Base-by-base conservation (phyloP, 2,797 vertebrate genomes). In the Spondyliosoma cantharus region DNA sequence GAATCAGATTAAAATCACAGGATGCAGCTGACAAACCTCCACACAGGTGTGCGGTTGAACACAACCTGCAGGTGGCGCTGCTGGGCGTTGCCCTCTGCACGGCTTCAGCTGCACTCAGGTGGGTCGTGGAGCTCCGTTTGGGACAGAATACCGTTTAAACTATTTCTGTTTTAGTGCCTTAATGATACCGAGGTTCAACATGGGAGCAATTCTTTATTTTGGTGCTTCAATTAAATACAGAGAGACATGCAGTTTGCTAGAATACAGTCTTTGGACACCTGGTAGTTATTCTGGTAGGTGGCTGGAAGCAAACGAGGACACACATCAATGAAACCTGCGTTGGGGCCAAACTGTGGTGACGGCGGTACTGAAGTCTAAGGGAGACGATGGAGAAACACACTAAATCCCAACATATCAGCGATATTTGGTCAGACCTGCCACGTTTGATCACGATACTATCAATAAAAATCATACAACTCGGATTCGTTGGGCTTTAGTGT, bases 31-130 rank as follows among this genome's bases (percentile, higher is more conserved):
- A 37, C 32, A 37, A 9, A 6, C 5, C 29, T 32, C 11, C 19
- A 65, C 25, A 32, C 2, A 48, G 22, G 22, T 27, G n/a, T 49
- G 42, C 12, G 14, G 27, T 46, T 50, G 3, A 4, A 29, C 37
- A 19, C 68, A 16, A 46, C 2, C 76, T 72, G 46, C 61, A 78
- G 61, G 17, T 65, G 76, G 54, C n/a, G 25, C 76, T 27, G 56
- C 62, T 42, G 50, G 32, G 37, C 24, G 29, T 22, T 27, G 9
- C 6, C 65, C 43, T 29, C 63, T 27, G 22, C 45, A 59, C 43
- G 4, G 27, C n/a, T 53, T 46, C 15, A 60, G 6, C 25, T 7
- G 29, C 56, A 60, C 49, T 7, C 19, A 72, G 37, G 2, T n/a
- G 19, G 27, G 11, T 56, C 32, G 29, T 16, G 17, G 11, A 20